These are phyloP conservation scores for Nyleta sp. DNA, from an alignment of 2,888 invertebrate genomes.

Conservation along the genomic window DNA sequence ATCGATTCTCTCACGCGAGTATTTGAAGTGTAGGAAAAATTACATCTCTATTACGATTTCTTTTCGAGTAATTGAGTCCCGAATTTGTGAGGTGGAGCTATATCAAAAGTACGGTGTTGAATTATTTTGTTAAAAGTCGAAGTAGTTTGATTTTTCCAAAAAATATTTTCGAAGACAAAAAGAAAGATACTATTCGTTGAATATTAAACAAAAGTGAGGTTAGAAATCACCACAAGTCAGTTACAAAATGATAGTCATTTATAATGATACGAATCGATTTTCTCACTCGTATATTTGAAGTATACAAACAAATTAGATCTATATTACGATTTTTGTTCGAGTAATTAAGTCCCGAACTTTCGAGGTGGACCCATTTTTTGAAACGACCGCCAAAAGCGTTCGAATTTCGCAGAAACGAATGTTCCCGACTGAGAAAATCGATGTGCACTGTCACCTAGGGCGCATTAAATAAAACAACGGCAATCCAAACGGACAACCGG, in stretches of 20 bases:
- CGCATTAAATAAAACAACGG: neutral
- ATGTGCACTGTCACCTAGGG: neutral
- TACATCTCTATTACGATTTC: neutral
- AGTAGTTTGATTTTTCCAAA: too few relatives aligned
- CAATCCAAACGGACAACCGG: slow-evolving; percentile 1
- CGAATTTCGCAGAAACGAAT: too few relatives aligned
- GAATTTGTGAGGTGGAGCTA: neutral
- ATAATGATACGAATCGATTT: neutral
- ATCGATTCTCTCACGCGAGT: slow-evolving; percentile 9
- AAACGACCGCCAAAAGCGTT: too few relatives aligned
- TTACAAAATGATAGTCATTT: neutral
- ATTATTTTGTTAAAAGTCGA: too few relatives aligned
- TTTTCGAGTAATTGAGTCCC: neutral
- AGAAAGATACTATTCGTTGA: too few relatives aligned
- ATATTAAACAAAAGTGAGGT: slow-evolving; percentile 1
- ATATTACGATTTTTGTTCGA: neutral
- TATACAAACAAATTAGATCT: neutral
- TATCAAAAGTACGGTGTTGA: too few relatives aligned
- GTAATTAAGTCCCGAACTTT: neutral
- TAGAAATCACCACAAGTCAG: neutral
- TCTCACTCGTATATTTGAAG: neutral
- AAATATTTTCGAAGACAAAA: too few relatives aligned
- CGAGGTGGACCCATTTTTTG: neutral
- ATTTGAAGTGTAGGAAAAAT: neutral
- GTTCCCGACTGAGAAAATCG: neutral